phyloP scores from a whole-genome alignment of 37 sponge, comb jelly and placozoan species.

The Beroe ovata region DNA sequence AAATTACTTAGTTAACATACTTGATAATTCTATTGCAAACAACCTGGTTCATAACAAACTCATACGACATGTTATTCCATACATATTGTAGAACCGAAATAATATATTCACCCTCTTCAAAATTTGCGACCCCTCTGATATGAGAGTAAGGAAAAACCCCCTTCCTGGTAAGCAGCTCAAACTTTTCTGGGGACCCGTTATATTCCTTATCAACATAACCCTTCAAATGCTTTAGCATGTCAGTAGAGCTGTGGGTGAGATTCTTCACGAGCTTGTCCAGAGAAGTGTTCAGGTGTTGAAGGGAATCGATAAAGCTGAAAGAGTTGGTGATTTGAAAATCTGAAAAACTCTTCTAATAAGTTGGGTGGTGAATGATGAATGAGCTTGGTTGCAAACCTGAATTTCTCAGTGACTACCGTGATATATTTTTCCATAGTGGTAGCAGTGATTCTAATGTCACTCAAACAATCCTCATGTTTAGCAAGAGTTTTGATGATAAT shows the following conservation, averaged over 20 bases:
- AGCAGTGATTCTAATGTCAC: slow-evolving; percentile 22
- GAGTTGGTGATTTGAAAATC: too few relatives aligned
- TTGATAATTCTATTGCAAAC: too few relatives aligned
- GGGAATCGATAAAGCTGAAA: slow-evolving; percentile 38
- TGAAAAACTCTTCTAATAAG: too few relatives aligned
- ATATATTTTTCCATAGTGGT: slow-evolving; percentile 35
- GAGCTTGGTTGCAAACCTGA: too few relatives aligned
- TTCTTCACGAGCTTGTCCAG: slow-evolving; percentile 17
- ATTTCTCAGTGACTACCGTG: neutral
- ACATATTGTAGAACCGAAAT: too few relatives aligned
- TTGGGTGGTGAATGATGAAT: too few relatives aligned
- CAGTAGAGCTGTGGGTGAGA: neutral
- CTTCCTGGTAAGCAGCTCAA: slow-evolving; percentile 47
- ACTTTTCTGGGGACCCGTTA: slow-evolving; percentile 15
- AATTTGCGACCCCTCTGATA: slow-evolving; percentile 3
- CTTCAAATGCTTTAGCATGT: neutral
- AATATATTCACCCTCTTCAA: slow-evolving; percentile 16
- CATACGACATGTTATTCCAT: too few relatives aligned
- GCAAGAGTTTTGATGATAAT: slow-evolving; percentile 13
- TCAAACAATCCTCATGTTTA: slow-evolving; percentile 26
- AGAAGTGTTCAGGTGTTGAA: slow-evolving; percentile 33
- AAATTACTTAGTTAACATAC: too few relatives aligned
- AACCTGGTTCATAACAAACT: too few relatives aligned
- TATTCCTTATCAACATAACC: neutral
- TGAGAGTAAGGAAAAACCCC: slow-evolving; percentile 37